Evolutionary conservation across 2,888 invertebrate genomes (phyloP).

Genomic region (Pandemis heparana): DNA sequence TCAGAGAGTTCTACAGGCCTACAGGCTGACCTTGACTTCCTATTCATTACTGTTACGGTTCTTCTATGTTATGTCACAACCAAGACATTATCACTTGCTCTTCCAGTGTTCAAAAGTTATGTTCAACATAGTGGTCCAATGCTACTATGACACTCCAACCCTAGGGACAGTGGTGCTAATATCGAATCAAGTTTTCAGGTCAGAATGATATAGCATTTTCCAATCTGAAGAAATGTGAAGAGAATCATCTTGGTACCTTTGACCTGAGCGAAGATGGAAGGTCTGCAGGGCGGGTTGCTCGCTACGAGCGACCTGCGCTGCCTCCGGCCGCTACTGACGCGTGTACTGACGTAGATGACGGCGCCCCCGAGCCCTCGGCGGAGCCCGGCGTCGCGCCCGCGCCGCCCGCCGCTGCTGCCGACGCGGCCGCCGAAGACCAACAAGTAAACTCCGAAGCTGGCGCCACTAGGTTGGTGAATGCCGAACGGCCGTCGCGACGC

Average conservation of each 20-base stretch:
- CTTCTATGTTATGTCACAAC: constrained; percentile 39
- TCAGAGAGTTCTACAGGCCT: constrained; percentile 23
- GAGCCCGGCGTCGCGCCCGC: constrained; percentile 55
- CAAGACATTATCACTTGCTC: constrained; percentile 47
- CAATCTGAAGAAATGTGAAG: constrained; percentile 59
- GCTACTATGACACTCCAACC: constrained; percentile 60
- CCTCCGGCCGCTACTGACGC: constrained; percentile 63
- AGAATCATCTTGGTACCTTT: constrained; percentile 48
- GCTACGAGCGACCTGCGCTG: constrained; percentile 77
- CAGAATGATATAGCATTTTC: constrained; percentile 65
- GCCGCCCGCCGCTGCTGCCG: constrained; percentile 55
- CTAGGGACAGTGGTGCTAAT: constrained; percentile 78
- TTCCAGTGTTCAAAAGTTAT: constrained; percentile 58
- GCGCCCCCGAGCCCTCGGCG: constrained; percentile 62
- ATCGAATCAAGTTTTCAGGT: constrained; percentile 85
- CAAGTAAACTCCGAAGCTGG: constrained; percentile 76
- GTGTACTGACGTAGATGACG: constrained; percentile 79
- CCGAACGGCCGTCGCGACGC: constrained; percentile 75
- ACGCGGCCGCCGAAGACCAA: constrained; percentile 65
- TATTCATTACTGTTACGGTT: constrained; percentile 26
- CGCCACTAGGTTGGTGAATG: constrained; percentile 84
- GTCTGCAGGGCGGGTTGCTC: constrained; percentile 77
- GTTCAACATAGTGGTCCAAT: constrained; percentile 61
- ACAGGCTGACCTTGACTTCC: constrained; percentile 29
- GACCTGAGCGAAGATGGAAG: constrained; percentile 52